Conservation (phyloP, 2,888 invertebrate genomes). For the Eilema depressum region DNA sequence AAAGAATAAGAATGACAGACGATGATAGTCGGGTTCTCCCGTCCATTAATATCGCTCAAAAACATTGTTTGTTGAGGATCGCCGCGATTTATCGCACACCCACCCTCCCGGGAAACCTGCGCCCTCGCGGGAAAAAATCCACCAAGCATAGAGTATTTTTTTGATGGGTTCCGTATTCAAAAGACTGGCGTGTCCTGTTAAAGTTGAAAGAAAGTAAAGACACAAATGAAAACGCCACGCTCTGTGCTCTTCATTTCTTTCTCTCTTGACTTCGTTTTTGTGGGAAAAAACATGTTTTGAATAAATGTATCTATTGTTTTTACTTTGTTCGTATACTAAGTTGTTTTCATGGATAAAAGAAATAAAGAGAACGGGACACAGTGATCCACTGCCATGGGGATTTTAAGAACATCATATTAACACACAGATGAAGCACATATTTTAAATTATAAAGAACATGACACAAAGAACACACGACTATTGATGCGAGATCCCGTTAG, state of each 20-base stretch:
- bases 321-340: background rate
- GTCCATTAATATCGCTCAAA: slow-evolving; percentile 81
- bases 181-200: slow-evolving; percentile 16
- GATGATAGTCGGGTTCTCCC: slow-evolving; percentile 68
- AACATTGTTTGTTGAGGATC: slow-evolving; percentile 81
- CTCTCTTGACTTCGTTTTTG: background rate
- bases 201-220: slow-evolving; percentile 9
- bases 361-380: background rate
- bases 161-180: slow-evolving; percentile 48
- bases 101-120: slow-evolving; percentile 32
- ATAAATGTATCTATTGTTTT: background rate
- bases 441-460: too few species aligned
- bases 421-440: too few species aligned
- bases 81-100: slow-evolving; percentile 73
- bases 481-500: too few species aligned
- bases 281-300: background rate
- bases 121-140: slow-evolving; percentile 48
- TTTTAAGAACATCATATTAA: background rate
- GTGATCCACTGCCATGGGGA: background rate
- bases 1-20: slow-evolving; percentile 72
- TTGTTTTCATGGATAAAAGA: background rate
- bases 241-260: slow-evolving; percentile 10
- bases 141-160: slow-evolving; percentile 33
- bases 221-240: slow-evolving; percentile 14
- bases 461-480: too few species aligned